Percentiles rank a stretch among this genome's conserved stretches.
phyloP scores from a whole-genome alignment of 2,888 invertebrate species.

The Hartigia nigra region DNA sequence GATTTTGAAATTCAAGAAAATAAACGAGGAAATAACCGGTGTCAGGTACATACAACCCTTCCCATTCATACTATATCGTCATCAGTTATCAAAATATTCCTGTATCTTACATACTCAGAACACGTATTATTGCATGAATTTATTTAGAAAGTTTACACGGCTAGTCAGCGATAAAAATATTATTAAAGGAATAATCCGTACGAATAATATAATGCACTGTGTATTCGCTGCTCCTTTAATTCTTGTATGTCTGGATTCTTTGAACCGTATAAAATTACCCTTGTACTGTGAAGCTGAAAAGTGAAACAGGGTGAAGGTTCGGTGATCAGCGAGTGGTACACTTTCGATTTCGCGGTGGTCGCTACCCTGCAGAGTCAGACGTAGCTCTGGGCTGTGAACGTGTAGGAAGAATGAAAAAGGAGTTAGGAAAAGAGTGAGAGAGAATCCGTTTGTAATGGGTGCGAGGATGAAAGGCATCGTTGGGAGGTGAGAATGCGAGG shows the following conservation, averaged over 20 bases:
- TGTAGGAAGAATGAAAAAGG: constrained; percentile 23
- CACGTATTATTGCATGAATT: not conserved
- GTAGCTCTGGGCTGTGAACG: not conserved
- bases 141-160: not conserved
- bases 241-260: not conserved
- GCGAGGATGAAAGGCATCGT: constrained; percentile 21
- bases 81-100: not conserved
- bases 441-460: not conserved
- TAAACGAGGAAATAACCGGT: not conserved
- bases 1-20: not conserved
- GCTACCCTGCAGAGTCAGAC: not conserved
- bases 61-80: not conserved
- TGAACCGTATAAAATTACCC: not conserved
- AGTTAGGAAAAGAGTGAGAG: constrained; percentile 25
- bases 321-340: constrained; percentile 12
- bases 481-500: constrained; percentile 17
- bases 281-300: not conserved
- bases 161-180: not conserved
- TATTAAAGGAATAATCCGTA: not conserved
- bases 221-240: not conserved
- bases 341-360: constrained; percentile 2
- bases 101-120: not conserved
- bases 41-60: not conserved
- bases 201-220: not conserved
- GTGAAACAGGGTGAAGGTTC: not conserved